Evolutionary conservation across 1,140 invertebrate genomes (phyloP), one percentile per base, ranked within the genome.

Genomic region (Drosophila aff.): DNA sequence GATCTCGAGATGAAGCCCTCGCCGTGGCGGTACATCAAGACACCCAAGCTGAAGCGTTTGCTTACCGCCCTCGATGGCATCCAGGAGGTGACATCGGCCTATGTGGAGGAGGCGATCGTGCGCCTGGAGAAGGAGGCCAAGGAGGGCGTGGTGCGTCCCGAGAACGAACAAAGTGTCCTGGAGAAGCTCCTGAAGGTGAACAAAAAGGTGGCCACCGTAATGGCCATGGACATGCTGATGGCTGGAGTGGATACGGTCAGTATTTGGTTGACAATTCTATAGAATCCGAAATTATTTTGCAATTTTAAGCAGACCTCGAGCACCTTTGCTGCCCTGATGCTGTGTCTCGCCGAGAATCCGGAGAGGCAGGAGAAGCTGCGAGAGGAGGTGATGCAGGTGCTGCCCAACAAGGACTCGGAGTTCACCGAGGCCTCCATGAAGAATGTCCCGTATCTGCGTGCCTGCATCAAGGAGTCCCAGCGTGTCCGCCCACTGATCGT

Each of bases 291-390:
- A 16, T 5, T 18, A 23, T 26, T 4, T 2, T 6, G 6, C 8
- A 2, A 4, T 36, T 44, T 1, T 60, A 11, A 21, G 0, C 18
- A 91, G 89, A 92, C 90, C 2, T 71, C 90, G 2, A 78, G 71
- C 21, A 64, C 67, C 0, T 75, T 90, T 36, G 58, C 75, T 8
- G 79, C 55, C 3, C 50, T 58, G 6, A 28, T 92, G 18, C 50
- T 90, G 0, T 57, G 63, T n/a, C 91, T 98, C 18, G 95, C 96
- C 2, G 94, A 94, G 58, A 96, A 97, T 93, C 94, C 94, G 2
- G 95, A 96, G 6, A 95, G 96, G 62, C 97, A 98, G 90, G 93
- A 94, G 36, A 95, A 94, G 69, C 93, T 97, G 2, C 95, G 95
- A 69, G 82, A 95, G 55, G 97, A 98, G 94, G 91, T 98, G 1